Base-by-base conservation (phyloP, 1,140 invertebrate genomes). In the Drosophila persimilis region DNA sequence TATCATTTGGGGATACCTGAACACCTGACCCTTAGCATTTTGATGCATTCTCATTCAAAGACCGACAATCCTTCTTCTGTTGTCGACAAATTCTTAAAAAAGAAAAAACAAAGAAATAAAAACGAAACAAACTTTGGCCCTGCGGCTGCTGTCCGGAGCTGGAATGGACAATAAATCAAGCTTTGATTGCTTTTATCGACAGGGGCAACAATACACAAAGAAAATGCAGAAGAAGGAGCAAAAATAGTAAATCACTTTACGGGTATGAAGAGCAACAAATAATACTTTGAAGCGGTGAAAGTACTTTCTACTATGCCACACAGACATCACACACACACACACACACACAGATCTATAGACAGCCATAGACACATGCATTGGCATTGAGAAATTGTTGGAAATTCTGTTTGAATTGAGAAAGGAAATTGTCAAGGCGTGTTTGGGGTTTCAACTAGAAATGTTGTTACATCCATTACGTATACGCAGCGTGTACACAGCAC, bases 151-250 rank as follows among this genome's bases (percentile, higher is more conserved):
- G 62, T 43, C 44, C 15, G 31, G 45, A 64, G 31, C 59, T 52
- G 45, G 17, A 51, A 46, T 24, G 71, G 45, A 73, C 72, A 73
- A 75, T 73, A 75, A 75, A 75, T 75, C 72, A 75, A 54, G 54
- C 51, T 54, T 73, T 75, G 72, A 74, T 75, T 75, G 70, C 72
- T 75, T 74, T 75, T 65, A 75, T 73, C 72, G 72, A 73, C 72
- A 75, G 55, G 31, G 22, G 41, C 44, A 72, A 56, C 50, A 58
- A 55, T 54, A 73, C 46, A 60, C 45, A 58, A 35, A 65, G 46
- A 6, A 6, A 22, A 61, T 11, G 26, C 46, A 6, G 17, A 7
- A 35, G 31, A 35, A 35, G 31, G 13, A 17, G 26, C 22, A 45
- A 35, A 45, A 73, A 72, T 73, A 64, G 50, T 73, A 73, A 73